Conservation (phyloP, 2,797 vertebrate genomes). For the Lacerta viridis region DNA sequence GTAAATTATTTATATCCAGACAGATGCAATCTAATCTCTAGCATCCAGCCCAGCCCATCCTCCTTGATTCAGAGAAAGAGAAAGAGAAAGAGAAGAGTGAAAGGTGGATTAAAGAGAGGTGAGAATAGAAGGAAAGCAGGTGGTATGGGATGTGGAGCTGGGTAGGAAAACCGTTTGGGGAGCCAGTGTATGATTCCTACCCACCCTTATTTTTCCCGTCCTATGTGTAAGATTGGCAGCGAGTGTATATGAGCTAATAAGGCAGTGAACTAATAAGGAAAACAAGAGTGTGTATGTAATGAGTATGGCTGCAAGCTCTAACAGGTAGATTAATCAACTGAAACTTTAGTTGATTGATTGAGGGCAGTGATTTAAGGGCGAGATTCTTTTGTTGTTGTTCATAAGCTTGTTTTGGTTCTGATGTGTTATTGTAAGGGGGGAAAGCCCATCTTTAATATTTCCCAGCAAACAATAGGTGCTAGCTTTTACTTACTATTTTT, state of each 20-base stretch:
- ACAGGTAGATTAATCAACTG: conserved; percentile 14
- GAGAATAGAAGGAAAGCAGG: background rate
- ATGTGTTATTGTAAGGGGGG: background rate
- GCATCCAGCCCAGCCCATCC: conserved; percentile 71
- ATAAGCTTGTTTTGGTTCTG: background rate
- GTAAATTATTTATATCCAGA: conserved; percentile 85
- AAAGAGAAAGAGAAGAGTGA: conserved; percentile 38
- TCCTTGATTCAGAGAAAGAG: conserved; percentile 43
- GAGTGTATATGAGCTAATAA: background rate
- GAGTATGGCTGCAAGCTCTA: background rate
- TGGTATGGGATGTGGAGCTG: fast-evolving
- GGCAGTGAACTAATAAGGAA: background rate
- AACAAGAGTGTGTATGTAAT: background rate
- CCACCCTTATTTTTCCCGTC: too few species aligned
- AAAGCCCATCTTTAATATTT: background rate
- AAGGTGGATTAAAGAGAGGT: background rate
- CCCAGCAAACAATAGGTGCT: background rate
- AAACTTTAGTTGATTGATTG: background rate
- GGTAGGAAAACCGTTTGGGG: background rate
- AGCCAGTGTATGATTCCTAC: background rate
- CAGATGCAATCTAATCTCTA: conserved; percentile 81
- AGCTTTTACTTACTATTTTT: background rate
- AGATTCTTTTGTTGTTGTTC: background rate
- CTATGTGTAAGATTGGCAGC: background rate
- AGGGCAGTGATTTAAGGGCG: background rate